Base-by-base conservation (phyloP, 2,113 vertebrate genomes). In the Progne subis region DNA sequence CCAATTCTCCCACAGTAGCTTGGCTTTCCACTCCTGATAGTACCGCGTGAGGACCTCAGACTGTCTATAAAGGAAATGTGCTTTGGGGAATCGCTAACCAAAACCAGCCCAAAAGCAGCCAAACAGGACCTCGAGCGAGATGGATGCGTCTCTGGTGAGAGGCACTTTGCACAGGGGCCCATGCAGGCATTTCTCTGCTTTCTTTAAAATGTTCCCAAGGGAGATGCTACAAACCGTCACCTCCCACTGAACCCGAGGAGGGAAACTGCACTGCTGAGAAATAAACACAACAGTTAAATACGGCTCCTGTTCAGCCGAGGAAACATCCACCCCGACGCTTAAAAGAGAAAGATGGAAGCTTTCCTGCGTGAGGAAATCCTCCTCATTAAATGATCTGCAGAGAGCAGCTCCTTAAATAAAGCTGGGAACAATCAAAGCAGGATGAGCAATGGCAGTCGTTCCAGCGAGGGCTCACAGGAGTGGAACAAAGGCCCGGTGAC, bases 71-170 rank as follows among this genome's bases (percentile, higher is more conserved):
- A 1, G 2, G 46, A 20, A 67, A 32, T 12, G 47, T 2, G 46
- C 16, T 34, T 8, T 2, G 34, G n/a, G 15, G 59, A 46, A 16
- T 12, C n/a, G 11, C n/a, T 6, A 4, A 29, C 2, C 28, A 28
- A 20, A 68, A 69, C 18, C 67, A 15, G 20, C 21, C 12, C 55
- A 4, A 16, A 18, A 43, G 0, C 1, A 60, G 24, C 34, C 4
- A 1, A 50, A 12, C 13, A 20, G 52, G 37, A 23, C 11, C 64
- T 28, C 1, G 0, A 17, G 26, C 0, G 0, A 28, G 71, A 55
- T 6, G 25, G 32, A 49, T 50, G 7, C 0, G 0, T 7, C 31
- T 39, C 32, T 9, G 5, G 31, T 26, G 72, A 82, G 56, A 43
- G 9, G 18, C 12, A 5, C 50, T 61, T 63, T 24, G 31, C 64